Conservation (phyloP, 2,797 vertebrate genomes). For the Pangasius krempfi region DNA sequence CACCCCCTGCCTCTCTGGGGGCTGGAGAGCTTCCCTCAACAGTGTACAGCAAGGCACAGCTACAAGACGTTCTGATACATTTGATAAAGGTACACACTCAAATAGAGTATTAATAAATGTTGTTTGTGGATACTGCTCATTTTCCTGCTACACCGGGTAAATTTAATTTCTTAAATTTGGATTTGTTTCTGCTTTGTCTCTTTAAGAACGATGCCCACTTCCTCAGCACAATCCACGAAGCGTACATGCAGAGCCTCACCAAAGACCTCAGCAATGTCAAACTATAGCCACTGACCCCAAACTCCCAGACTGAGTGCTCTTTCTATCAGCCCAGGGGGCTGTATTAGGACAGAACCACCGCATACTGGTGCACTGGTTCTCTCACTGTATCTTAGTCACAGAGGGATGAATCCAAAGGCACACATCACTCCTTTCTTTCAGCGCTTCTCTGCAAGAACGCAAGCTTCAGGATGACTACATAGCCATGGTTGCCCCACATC, state of each 20-base stretch:
- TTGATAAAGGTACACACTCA: conserved; percentile 79
- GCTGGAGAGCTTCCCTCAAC: conserved; percentile 71
- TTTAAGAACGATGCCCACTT: conserved; percentile 90
- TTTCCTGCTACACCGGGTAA: background rate
- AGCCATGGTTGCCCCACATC: background rate
- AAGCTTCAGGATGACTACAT: background rate
- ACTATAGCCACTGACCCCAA: conserved; percentile 70
- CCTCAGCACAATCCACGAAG: conserved; percentile 89
- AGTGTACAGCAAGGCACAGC: conserved; percentile 85
- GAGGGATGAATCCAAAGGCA: conserved; percentile 9
- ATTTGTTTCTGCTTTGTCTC: conserved; percentile 21
- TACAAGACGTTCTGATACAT: conserved; percentile 91
- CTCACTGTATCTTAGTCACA: conserved; percentile 16
- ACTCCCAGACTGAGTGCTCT: conserved; percentile 11
- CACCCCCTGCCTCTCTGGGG: conserved; percentile 73
- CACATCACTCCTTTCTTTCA: conserved; percentile 5
- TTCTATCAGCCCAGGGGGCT: background rate
- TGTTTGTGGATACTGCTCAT: too few relatives aligned
- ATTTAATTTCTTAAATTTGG: background rate
- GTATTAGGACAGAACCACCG: conserved; percentile 24
- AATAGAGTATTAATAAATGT: background rate
- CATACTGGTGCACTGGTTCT: background rate
- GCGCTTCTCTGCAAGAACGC: background rate
- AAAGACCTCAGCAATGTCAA: conserved; percentile 87
- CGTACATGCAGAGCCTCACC: conserved; percentile 88